Percentiles rank a stretch among this genome's conserved stretches.
These are phyloP conservation scores for Lasiurus cinereus DNA, from an alignment of 2,113 vertebrate species.

Conservation along the genomic window DNA sequence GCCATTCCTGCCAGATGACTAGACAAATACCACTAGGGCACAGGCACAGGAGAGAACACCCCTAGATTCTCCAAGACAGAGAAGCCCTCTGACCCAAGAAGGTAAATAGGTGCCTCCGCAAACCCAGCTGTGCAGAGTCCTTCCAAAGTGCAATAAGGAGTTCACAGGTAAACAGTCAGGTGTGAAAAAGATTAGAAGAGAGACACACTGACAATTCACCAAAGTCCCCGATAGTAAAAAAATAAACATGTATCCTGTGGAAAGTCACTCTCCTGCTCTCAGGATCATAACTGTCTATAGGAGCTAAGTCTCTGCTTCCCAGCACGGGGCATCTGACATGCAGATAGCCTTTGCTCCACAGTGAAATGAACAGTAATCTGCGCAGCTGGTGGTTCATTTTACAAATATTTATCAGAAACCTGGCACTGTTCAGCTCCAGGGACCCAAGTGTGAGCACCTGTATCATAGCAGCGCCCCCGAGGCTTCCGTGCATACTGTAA, in stretches of 20 bases:
- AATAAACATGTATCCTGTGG: neutral
- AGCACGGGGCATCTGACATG: neutral
- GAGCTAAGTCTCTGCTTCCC: neutral
- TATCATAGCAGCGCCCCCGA: neutral
- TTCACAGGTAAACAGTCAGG: neutral
- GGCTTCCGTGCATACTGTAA: conserved; percentile 49
- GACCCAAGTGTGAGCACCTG: conserved; percentile 35
- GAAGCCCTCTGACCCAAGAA: neutral
- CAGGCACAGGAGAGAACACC: neutral
- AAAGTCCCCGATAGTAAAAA: neutral
- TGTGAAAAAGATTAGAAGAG: neutral
- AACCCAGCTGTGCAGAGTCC: neutral
- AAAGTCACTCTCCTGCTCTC: neutral
- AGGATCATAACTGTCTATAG: neutral
- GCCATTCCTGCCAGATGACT: conserved; percentile 1
- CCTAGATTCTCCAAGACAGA: neutral
- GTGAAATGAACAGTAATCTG: conserved; percentile 52
- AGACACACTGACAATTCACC: neutral
- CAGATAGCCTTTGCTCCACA: conserved; percentile 43
- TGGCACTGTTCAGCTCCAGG: conserved; percentile 1
- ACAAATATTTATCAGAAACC: conserved; percentile 65
- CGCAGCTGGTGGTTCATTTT: conserved; percentile 22
- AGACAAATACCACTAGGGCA: neutral
- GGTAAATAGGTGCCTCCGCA: neutral
- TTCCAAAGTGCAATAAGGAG: neutral